phyloP scores from a whole-genome alignment of 2,797 vertebrate species.

The Melanotaenia boesemani region DNA sequence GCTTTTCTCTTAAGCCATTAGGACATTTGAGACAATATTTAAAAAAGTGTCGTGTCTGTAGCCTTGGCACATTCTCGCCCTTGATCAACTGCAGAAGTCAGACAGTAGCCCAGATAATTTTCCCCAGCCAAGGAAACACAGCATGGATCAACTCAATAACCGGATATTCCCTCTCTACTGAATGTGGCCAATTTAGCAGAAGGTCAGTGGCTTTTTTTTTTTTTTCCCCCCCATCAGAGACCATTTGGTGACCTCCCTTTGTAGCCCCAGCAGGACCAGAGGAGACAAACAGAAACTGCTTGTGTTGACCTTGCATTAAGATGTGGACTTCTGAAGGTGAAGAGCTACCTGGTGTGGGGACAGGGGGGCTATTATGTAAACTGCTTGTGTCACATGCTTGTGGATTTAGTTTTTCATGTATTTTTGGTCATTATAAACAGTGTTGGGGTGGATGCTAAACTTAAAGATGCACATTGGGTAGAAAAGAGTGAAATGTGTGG shows the following conservation, averaged over 20 bases:
- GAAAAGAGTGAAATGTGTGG: slow-evolving; percentile 32
- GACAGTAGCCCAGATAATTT: slow-evolving; percentile 82
- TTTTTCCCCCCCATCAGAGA: slow-evolving; percentile 73
- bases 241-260: slow-evolving; percentile 86
- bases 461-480: slow-evolving; percentile 58
- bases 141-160: slow-evolving; percentile 88
- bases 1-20: slow-evolving; percentile 49
- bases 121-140: slow-evolving; percentile 81
- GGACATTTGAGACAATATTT: slow-evolving; percentile 44
- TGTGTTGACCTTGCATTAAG: slow-evolving; percentile 78
- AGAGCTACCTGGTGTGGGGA: slow-evolving; percentile 76
- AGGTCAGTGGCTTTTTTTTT: slow-evolving; percentile 80
- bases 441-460: slow-evolving; percentile 59
- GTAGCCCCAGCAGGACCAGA: slow-evolving; percentile 78
- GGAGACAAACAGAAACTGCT: slow-evolving; percentile 71
- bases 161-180: slow-evolving; percentile 84
- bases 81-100: slow-evolving; percentile 81
- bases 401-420: slow-evolving; percentile 51
- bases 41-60: slow-evolving; percentile 60
- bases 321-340: slow-evolving; percentile 81
- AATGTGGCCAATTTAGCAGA: slow-evolving; percentile 86
- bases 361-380: slow-evolving; percentile 82
- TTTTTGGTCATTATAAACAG: slow-evolving; percentile 65
- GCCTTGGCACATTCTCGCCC: slow-evolving; percentile 78
- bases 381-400: slow-evolving; percentile 41